phyloP scores from a whole-genome alignment of 2,113 vertebrate genomes.

The Petrocephalus zakoni region DNA sequence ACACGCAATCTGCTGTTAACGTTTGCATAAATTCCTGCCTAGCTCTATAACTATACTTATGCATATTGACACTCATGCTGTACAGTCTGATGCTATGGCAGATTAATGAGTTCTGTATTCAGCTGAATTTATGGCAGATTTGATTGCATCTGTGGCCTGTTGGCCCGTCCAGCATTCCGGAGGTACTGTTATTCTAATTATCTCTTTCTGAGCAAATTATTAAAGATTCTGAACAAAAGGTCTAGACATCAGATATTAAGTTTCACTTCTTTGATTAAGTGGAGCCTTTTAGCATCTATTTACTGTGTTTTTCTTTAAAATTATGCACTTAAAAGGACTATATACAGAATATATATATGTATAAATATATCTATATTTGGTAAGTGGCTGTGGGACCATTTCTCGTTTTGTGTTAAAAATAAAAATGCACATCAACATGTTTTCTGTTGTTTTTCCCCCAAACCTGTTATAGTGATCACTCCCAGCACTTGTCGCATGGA shows the following conservation, averaged over 20 bases:
- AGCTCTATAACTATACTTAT: background rate
- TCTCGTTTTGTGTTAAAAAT: conserved; percentile 22
- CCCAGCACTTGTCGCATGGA: background rate
- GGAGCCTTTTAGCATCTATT: background rate
- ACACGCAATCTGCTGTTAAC: background rate
- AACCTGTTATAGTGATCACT: background rate
- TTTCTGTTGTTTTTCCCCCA: background rate
- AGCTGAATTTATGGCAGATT: background rate
- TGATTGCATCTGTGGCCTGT: background rate
- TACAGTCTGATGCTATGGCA: background rate
- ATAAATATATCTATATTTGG: conserved; percentile 38
- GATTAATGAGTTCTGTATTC: background rate
- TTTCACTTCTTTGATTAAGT: background rate
- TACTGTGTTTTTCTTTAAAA: conserved; percentile 21
- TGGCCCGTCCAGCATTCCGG: background rate
- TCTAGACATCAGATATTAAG: background rate
- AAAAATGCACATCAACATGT: background rate
- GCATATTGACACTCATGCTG: background rate
- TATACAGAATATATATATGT: background rate
- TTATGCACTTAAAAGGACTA: conserved; percentile 42
- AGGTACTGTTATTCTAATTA: background rate
- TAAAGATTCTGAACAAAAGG: background rate
- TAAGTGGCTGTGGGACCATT: conserved; percentile 31
- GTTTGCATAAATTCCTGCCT: background rate
- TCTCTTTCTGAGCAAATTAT: background rate